Conservation (phyloP, 2,888 invertebrate genomes). For the Himalopsyche anomala region DNA sequence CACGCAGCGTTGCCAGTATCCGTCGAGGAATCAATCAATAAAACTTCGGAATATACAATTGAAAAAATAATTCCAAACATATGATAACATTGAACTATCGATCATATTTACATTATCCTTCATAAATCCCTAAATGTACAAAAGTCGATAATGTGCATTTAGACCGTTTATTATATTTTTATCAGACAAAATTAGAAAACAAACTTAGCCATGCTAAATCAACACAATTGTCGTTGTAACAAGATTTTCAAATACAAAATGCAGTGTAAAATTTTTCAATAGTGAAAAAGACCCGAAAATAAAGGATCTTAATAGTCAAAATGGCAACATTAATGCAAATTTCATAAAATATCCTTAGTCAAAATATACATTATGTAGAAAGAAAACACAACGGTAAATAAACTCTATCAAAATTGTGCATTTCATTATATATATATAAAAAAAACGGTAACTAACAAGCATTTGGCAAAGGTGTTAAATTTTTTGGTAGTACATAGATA, state of each 20-base stretch:
- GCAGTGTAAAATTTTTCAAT: background rate
- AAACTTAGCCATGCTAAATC: conserved; percentile 47
- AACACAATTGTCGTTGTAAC: conserved; percentile 54
- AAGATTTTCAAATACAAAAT: conserved; percentile 2
- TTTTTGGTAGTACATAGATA: conserved; percentile 14
- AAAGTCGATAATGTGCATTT: conserved; percentile 58
- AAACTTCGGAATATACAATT: background rate
- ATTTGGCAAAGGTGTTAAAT: conserved; percentile 11
- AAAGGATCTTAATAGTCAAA: background rate
- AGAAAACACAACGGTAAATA: conserved; percentile 39
- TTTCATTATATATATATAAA: background rate
- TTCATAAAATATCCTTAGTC: background rate
- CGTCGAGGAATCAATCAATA: no score
- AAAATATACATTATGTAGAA: conserved; percentile 31
- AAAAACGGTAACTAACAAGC: conserved; percentile 35
- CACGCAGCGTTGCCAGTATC: no score
- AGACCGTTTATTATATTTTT: conserved; percentile 53
- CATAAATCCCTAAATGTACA: conserved; percentile 51
- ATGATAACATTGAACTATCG: conserved; percentile 55
- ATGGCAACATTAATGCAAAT: background rate
- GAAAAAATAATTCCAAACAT: conserved; percentile 13
- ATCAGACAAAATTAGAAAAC: conserved; percentile 41
- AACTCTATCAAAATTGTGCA: conserved; percentile 40
- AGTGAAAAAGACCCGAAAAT: background rate
- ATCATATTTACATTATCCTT: conserved; percentile 49